Evolutionary conservation across 2,888 invertebrate genomes (phyloP), one percentile per base, ranked within the genome.

Genomic region (Andrena marginata): DNA sequence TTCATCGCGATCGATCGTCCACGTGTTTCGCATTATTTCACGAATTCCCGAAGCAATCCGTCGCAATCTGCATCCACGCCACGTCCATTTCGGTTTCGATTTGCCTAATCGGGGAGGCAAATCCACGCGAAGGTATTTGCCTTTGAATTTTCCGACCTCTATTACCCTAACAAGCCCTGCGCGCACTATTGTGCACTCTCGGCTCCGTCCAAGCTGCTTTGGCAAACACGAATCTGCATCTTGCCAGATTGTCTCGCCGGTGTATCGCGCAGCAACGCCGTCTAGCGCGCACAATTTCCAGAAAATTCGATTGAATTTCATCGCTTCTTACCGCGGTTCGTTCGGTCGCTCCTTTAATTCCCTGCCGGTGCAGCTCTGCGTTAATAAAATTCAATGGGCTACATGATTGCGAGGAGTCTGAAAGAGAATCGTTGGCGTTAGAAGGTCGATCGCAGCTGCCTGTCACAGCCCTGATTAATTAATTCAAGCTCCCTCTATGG

Each of bases 171-270:
- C 77, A 64, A 59, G 63, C 26, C 54, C 35, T 10, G 64, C 33
- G 20, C 26, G 64, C 65, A 20, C 62, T 54, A 63, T 42, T 23
- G 62, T n/a, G 71, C 62, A 63, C 56, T 71, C 62, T 20, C 48
- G 5, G 20, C 26, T 20, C 6, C 23, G 33, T 16, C 65, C 35
- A 10, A 29, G 59, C 70, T 16, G 60, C 26, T 10, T 35, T 33
- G n/a, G 74, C 65, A 73, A 77, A 77, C 67, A 62, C 65, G 60
- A 74, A 74, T 74, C 77, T 74, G 65, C 74, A 60, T 74, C 35
- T 33, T 10, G 16, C 65, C 26, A 10, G n/a, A 60, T 63, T 23
- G 23, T 5, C n/a, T 31, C n/a, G 10, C 16, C 42, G 20, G 35
- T 54, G 8, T 65, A n/a, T 48, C 56, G 59, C 26, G n/a, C 13